Evolutionary conservation across 1,140 invertebrate genomes (phyloP).

Genomic region (Aricia agestis): DNA sequence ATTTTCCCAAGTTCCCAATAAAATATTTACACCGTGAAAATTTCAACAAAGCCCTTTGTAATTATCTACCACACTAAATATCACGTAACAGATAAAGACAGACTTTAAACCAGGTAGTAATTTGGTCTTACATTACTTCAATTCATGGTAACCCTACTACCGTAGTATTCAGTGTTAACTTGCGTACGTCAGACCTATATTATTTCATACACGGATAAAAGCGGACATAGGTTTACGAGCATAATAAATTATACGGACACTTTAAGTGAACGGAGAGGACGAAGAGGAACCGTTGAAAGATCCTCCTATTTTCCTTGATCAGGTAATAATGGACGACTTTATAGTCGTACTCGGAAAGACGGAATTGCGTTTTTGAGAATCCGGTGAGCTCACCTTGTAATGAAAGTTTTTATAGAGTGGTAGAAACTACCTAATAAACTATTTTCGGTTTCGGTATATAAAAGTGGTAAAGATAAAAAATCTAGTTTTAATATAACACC

Average conservation of each 20-base stretch:
- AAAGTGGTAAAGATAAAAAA: too few species aligned
- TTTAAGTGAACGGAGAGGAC: conserved; percentile 33
- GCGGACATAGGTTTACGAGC: conserved; percentile 43
- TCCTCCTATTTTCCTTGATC: conserved; percentile 34
- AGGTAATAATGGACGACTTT: conserved; percentile 36
- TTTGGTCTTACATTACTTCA: neutral
- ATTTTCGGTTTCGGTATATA: too few species aligned
- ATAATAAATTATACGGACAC: conserved; percentile 41
- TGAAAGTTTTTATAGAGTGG: too few species aligned
- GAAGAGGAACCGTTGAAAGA: conserved; percentile 32
- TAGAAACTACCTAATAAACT: too few species aligned
- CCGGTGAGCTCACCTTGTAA: neutral
- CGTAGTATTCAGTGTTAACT: conserved; percentile 26
- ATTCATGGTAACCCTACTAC: neutral
- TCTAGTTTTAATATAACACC: too few species aligned
- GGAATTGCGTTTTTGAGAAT: conserved; percentile 19
- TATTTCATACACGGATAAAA: conserved; percentile 42
- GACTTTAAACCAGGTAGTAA: too few species aligned
- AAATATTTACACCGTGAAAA: too few species aligned
- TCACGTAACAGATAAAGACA: too few species aligned
- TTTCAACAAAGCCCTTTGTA: too few species aligned
- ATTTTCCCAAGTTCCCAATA: too few species aligned
- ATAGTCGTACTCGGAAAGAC: conserved; percentile 24
- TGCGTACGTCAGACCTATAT: conserved; percentile 35
- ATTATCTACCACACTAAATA: too few species aligned